Base-by-base conservation (phyloP, 2,113 vertebrate species). In the Sardina pilchardus region DNA sequence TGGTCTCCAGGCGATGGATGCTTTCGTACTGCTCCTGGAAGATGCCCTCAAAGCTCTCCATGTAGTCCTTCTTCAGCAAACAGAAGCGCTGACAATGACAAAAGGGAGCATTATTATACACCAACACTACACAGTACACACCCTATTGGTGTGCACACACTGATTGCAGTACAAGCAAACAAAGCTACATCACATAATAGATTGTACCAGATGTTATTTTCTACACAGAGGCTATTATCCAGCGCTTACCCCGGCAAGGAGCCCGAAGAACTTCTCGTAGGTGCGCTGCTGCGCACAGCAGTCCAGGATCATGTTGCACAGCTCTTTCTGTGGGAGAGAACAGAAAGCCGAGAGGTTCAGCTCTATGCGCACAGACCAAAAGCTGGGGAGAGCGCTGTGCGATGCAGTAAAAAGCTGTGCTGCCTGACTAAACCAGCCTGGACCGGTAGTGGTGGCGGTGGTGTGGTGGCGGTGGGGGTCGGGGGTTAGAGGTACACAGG, bases 261-360 rank as follows among this genome's bases (percentile, higher is more conserved):
- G 95, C 8, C 98, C 98, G 39, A 99, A 99, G 95, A 99, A 99
- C 93, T 99, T 99, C 90, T 99, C 98, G 0, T 99, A 99, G 1
- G 98, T 99, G 86, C 98, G 97, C 94, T 99, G 98, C 88, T 99
- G 98, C 89, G 98, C 98, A 91, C 98, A 99, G 93, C 98, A 99
- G 92, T 99, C 98, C 88, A 99, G 96, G 92, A 99, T 99, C 98
- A 99, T 99, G 94, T 99, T 99, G 91, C 98, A 99, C 85, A 99
- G 94, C 92, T 99, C 98, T 93, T 99, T 99, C 98, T 99, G 93
- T 92, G 89, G 90, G 87, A 87, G 83, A 12, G 82, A 63, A 85
- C 16, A 87, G 53, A 88, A 2, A 82, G n/a, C 43, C 19, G 16
- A 83, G 81, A 67, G 84, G 39, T 21, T 43, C 3, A 24, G 19